Conservation (phyloP, 2,888 invertebrate genomes). For the Acanthosoma haemorrhoidale region DNA sequence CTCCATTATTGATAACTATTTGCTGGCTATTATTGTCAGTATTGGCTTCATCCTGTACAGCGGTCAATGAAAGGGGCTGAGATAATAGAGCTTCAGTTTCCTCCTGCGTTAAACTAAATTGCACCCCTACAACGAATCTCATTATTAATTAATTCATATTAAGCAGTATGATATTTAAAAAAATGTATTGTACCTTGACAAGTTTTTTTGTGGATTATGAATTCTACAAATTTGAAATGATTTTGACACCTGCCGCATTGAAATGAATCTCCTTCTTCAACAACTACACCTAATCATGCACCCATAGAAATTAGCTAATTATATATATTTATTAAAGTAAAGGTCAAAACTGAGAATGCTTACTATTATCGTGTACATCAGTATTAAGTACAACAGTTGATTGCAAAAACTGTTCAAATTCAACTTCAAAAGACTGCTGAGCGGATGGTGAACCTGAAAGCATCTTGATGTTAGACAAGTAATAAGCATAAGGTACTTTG, state of each 20-base stretch:
- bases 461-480: neutral
- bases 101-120: neutral
- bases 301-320: neutral
- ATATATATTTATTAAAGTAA: neutral
- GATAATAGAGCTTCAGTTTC: conserved; percentile 1
- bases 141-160: neutral
- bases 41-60: neutral
- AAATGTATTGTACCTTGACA: no score
- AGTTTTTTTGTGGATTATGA: conserved; percentile 57
- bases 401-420: conserved; percentile 20
- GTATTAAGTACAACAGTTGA: conserved; percentile 27
- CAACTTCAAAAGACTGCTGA: conserved; percentile 25
- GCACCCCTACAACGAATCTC: neutral
- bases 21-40: conserved; percentile 29
- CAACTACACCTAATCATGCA: conserved; percentile 31
- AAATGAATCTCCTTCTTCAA: conserved; percentile 61
- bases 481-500: neutral
- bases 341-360: neutral
- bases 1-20: conserved; percentile 29
- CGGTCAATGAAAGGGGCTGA: conserved; percentile 12
- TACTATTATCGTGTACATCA: conserved; percentile 29
- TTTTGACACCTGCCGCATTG: conserved; percentile 65
- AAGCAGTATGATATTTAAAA: neutral
- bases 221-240: conserved; percentile 56
- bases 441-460: conserved; percentile 4